Evolutionary conservation across 2,797 vertebrate species (phyloP).

Genomic region (Acanthurus leucopareius): DNA sequence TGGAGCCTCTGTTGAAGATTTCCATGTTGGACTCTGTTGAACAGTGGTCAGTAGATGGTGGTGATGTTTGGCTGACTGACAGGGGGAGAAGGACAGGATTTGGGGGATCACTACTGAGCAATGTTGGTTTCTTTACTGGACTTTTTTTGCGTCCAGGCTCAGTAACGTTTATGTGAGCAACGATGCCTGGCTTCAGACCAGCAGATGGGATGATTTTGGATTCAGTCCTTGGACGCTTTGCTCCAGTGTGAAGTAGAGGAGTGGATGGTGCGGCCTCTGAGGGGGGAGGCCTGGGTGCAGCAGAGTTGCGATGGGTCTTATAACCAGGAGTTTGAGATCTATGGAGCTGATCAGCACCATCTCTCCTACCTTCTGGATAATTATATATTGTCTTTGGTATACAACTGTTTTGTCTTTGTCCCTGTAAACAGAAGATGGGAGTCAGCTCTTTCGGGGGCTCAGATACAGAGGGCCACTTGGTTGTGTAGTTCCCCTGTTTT

Average conservation of each 20-base stretch:
- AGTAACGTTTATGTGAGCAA: background rate
- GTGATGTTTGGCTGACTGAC: slow-evolving; percentile 13
- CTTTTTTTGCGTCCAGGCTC: slow-evolving; percentile 42
- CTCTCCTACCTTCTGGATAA: background rate
- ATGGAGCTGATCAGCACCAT: background rate
- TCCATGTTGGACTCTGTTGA: slow-evolving; percentile 20
- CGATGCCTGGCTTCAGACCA: slow-evolving; percentile 1
- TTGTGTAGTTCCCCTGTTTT: slow-evolving; percentile 74
- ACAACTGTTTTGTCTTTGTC: slow-evolving; percentile 36
- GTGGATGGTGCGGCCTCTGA: slow-evolving; percentile 24
- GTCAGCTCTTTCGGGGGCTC: slow-evolving; percentile 90
- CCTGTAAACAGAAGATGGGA: slow-evolving; percentile 88
- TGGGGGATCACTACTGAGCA: slow-evolving; percentile 77
- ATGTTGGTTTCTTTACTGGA: slow-evolving; percentile 52
- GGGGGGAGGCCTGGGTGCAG: background rate
- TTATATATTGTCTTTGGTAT: slow-evolving; percentile 8
- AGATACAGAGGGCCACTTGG: slow-evolving; percentile 92
- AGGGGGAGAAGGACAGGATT: slow-evolving; percentile 78
- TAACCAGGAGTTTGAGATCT: background rate
- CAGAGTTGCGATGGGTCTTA: background rate
- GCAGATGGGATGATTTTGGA: slow-evolving; percentile 34
- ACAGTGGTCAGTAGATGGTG: background rate
- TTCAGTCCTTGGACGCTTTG: slow-evolving; percentile 31
- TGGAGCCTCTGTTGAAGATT: slow-evolving; percentile 3
- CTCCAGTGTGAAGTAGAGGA: background rate